A percentile compares a stretch with the other conserved stretches of the same genome.
Conservation (phyloP, 2,113 vertebrate genomes). For the Camelus dromedarius region DNA sequence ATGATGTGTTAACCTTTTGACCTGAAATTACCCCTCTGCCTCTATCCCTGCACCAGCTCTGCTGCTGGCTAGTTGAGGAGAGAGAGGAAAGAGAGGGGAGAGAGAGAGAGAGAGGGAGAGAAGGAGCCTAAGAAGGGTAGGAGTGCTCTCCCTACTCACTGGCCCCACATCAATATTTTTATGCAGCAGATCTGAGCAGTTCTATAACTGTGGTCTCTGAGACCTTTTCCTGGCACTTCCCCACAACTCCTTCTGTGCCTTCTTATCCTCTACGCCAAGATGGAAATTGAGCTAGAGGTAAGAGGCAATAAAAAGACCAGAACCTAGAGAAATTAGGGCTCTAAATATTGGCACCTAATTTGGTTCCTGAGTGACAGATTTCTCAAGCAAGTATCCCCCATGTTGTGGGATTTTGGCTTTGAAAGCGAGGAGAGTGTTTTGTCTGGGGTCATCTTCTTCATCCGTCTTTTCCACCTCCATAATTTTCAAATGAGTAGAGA, state of each 20-base stretch:
- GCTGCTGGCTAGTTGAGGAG: background rate
- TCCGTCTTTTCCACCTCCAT: background rate
- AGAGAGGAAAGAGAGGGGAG: background rate
- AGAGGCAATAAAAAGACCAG: background rate
- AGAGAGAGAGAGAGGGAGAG: conserved; percentile 70
- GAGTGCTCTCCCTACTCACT: background rate
- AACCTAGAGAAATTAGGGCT: background rate
- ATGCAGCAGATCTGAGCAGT: conserved; percentile 31
- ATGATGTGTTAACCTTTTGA: background rate
- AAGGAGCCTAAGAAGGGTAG: background rate
- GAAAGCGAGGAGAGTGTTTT: conserved; percentile 38
- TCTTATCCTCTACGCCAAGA: background rate
- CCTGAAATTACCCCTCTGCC: conserved; percentile 4
- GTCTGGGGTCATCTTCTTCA: background rate
- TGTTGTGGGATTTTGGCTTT: background rate
- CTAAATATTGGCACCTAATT: background rate
- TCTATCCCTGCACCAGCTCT: background rate
- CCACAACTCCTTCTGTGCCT: background rate
- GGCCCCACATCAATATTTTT: conserved; percentile 7
- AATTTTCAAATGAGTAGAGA: conserved; percentile 32
- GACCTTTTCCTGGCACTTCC: background rate
- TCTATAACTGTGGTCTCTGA: conserved; percentile 19
- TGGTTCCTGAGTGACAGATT: conserved; percentile 7
- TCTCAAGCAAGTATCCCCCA: background rate
- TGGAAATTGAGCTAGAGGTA: background rate